Conservation (phyloP, 2,113 vertebrate genomes). For the Lepidothrix coronata region DNA sequence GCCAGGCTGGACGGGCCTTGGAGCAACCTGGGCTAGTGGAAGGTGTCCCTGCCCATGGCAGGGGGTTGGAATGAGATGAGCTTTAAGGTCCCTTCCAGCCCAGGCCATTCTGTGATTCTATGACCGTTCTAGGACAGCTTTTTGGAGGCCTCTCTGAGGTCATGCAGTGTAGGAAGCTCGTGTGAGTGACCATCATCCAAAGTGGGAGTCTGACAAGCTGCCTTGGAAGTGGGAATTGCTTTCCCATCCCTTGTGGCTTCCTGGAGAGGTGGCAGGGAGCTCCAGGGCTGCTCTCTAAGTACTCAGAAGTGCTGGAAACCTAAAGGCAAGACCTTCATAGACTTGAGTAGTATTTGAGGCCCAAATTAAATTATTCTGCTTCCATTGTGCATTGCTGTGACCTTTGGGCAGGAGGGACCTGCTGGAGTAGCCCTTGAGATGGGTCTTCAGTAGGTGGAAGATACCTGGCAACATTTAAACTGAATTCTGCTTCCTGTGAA, state of each 20-base stretch:
- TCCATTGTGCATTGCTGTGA: rapidly evolving
- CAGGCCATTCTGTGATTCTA: background rate
- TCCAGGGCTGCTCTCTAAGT: background rate
- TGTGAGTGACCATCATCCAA: background rate
- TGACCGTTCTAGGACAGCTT: background rate
- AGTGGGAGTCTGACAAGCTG: background rate
- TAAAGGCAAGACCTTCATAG: background rate
- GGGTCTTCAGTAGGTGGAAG: background rate
- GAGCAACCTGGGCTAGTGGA: rapidly evolving
- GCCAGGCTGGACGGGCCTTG: background rate
- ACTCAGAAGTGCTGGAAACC: background rate
- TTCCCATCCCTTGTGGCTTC: background rate
- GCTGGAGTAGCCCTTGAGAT: background rate
- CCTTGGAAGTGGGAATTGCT: background rate
- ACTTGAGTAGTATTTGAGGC: background rate
- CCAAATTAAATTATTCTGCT: background rate
- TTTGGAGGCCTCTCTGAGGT: background rate
- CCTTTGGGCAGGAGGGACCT: background rate
- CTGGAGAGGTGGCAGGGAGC: background rate
- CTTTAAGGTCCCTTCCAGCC: background rate
- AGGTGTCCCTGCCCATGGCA: background rate
- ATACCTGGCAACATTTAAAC: background rate
- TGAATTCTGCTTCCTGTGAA: background rate
- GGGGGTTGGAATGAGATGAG: background rate
- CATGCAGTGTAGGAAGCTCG: rapidly evolving